Conservation (phyloP, 2,113 vertebrate species). For the Crotalus tigris region DNA sequence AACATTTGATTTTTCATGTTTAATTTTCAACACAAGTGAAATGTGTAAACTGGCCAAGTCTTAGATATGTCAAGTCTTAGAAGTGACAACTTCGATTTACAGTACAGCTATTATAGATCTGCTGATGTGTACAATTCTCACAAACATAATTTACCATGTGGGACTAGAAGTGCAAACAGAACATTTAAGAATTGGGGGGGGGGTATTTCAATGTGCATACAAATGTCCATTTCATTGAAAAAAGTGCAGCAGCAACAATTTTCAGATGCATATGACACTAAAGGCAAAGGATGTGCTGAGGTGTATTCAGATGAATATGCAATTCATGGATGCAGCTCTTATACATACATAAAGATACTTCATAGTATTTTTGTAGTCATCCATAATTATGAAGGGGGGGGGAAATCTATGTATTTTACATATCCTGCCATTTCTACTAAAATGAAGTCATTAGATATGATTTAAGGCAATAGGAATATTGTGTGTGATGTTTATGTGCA, state of each 20-base stretch:
- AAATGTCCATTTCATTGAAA: neutral
- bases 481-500: neutral
- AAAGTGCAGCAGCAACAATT: neutral
- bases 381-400: neutral
- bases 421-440: neutral
- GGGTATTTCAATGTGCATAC: too few species aligned
- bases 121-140: neutral
- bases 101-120: neutral
- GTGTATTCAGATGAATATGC: neutral
- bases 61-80: neutral
- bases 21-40: neutral
- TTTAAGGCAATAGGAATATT: neutral
- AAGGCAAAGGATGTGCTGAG: neutral
- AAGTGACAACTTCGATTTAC: neutral
- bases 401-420: neutral
- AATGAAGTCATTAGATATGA: neutral
- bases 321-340: neutral
- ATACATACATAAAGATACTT: neutral
- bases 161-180: neutral
- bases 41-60: neutral
- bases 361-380: neutral
- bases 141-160: neutral
- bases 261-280: neutral
- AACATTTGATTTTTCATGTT: neutral
- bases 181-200: neutral